Evolutionary conservation across 2,113 vertebrate species (phyloP), one percentile per base, ranked within the genome.

Genomic region (Haliaeetus leucogaster): DNA sequence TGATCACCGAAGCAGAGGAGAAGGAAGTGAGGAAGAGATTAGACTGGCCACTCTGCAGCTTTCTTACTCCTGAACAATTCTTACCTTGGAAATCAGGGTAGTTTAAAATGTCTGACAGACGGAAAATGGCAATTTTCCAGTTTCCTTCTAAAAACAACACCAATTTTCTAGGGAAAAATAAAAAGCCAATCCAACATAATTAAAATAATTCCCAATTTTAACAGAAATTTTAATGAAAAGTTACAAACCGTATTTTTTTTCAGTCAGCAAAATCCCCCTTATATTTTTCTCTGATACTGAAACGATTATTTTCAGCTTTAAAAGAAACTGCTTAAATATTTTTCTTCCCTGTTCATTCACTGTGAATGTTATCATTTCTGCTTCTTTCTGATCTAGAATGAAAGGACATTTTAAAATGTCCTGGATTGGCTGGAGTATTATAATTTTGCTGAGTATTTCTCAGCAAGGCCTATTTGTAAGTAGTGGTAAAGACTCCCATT

Each of bases 11-110:
- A 96, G 93, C 91, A 95, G 95, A 95, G 91, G 89, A 95, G 93
- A 97, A 95, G 91, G 96, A 95, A 93, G 82, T 71, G 89, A 97
- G 80, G 95, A 93, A 95, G 89, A 90, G 77, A 95, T 91, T 91
- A 91, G 58, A 82, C 48, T 93, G 86, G 86, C 73, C 71, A 84
- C 32, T 66, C 78, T 77, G 72, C 40, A 83, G 32, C 77, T 97
- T 94, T 86, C 70, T 86, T 86, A 91, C 29, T 86, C 73, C 34
- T 80, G 53, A 83, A 53, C 17, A 86, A 78, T 45, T 77, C 47
- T 94, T 90, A 80, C 38, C 47, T 90, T 83, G 50, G 45, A 94
- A 97, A 86, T 79, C 71, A 78, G 47, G 11, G 27, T 78, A 86
- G 65, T 86, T 92, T 68, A 83, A 91, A 84, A 84, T 32, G 16